phyloP scores from a whole-genome alignment of 2,113 vertebrate species.

The Neogobius melanostomus region DNA sequence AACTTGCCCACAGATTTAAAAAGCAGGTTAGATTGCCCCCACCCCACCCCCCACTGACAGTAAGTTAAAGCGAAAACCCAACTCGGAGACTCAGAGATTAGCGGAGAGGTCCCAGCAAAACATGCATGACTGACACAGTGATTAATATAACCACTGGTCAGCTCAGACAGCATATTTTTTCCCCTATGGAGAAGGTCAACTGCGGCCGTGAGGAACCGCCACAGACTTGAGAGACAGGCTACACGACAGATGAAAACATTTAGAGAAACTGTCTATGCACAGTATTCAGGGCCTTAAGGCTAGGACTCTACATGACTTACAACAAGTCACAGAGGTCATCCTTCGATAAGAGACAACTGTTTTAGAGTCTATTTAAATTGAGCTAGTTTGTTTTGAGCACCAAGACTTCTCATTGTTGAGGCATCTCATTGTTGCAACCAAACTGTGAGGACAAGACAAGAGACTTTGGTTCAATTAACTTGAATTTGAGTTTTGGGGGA shows the following conservation, averaged over 20 bases:
- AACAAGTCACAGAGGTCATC: no score
- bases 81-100: constrained; percentile 56
- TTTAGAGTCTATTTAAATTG: not conserved
- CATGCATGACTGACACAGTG: constrained; percentile 64
- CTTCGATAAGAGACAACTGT: no score
- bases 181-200: constrained; percentile 46
- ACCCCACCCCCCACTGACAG: constrained; percentile 50
- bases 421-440: no score
- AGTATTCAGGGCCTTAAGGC: not conserved
- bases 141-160: constrained; percentile 61
- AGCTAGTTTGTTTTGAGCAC: not conserved
- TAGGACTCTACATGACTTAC: not conserved
- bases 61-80: constrained; percentile 64
- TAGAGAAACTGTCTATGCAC: constrained; percentile 26
- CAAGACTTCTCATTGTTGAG: no score
- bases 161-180: constrained; percentile 44
- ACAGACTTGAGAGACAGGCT: constrained; percentile 26
- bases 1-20: constrained; percentile 66
- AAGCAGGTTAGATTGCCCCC: constrained; percentile 64
- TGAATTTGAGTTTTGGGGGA: no score
- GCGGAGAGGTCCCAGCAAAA: constrained; percentile 53
- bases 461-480: no score
- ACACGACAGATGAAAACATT: constrained; percentile 27
- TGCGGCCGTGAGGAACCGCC: constrained; percentile 27
- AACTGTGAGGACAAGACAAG: no score